Percentiles rank a stretch among this genome's conserved stretches.
Conservation (phyloP, 2,888 invertebrate species). For the Cerceris rybyensis region DNA sequence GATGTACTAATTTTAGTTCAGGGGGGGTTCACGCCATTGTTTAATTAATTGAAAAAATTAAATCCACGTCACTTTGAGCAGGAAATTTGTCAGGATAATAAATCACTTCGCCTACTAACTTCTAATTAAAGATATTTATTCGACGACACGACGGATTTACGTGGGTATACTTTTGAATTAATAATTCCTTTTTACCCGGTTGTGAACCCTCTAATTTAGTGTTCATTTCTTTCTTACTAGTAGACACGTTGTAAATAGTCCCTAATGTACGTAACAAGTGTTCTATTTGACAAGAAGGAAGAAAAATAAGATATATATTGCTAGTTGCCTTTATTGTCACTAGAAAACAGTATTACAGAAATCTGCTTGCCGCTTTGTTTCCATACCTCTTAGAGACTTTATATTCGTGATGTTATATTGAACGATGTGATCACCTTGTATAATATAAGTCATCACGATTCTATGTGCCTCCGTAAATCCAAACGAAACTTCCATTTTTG, state of each 20-base stretch:
- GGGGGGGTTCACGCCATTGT: constrained; percentile 44
- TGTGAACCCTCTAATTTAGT: constrained; percentile 46
- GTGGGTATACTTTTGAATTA: too few species aligned
- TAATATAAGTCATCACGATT: too few species aligned
- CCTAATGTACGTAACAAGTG: constrained; percentile 2
- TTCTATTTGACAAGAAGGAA: neutral
- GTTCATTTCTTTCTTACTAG: constrained; percentile 32
- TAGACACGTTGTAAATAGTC: constrained; percentile 44
- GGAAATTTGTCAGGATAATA: too few species aligned
- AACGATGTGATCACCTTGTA: neutral
- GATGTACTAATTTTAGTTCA: constrained; percentile 31
- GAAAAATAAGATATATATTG: constrained; percentile 11
- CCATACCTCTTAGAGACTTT: constrained; percentile 16
- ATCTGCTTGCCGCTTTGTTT: constrained; percentile 38
- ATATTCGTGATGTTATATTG: neutral
- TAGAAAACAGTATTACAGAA: neutral
- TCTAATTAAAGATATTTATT: too few species aligned
- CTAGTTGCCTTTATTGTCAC: constrained; percentile 16
- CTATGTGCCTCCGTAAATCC: too few species aligned
- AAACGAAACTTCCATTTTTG: too few species aligned
- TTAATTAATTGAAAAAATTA: too few species aligned
- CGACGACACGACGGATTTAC: too few species aligned
- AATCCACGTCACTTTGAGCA: too few species aligned
- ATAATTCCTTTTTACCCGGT: neutral
- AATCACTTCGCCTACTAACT: too few species aligned